These are phyloP conservation scores for Frieseomelitta varia DNA, from an alignment of 1,140 invertebrate species.

Conservation along the genomic window DNA sequence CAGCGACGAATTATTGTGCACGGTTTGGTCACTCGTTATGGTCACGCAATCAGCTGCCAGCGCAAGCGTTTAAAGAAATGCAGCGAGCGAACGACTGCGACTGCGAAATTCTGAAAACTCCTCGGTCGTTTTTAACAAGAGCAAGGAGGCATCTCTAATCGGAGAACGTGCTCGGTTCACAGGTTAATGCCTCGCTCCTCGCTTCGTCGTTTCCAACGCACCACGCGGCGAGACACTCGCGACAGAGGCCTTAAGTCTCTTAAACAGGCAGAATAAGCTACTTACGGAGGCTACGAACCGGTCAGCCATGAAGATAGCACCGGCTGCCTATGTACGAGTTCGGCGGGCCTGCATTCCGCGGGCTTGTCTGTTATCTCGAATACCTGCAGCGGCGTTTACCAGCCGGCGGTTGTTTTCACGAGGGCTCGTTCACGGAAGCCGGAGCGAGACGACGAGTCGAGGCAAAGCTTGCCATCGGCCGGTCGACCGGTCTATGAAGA, in stretches of 20 bases:
- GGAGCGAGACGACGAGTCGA: neutral
- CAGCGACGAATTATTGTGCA: too few relatives aligned
- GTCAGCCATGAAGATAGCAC: slow-evolving; percentile 45
- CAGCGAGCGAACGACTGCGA: too few relatives aligned
- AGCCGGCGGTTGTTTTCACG: neutral
- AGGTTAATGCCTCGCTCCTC: neutral
- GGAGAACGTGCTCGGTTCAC: neutral
- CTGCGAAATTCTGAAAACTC: too few relatives aligned
- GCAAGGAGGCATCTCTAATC: neutral
- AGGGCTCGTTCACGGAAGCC: slow-evolving; percentile 39
- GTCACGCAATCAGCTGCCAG: too few relatives aligned
- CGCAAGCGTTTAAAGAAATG: too few relatives aligned
- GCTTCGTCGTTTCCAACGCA: neutral
- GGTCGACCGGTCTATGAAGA: slow-evolving; percentile 32
- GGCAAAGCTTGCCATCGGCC: slow-evolving; percentile 9
- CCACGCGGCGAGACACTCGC: too few relatives aligned
- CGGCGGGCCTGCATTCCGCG: slow-evolving; percentile 54
- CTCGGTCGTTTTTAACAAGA: neutral
- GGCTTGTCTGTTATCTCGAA: slow-evolving; percentile 48
- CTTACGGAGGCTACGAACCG: slow-evolving; percentile 47
- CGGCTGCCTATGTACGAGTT: slow-evolving; percentile 35
- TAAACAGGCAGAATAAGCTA: slow-evolving; percentile 56
- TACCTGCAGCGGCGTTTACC: slow-evolving; percentile 25
- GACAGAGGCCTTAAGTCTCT: slow-evolving; percentile 18
- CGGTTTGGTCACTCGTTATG: too few relatives aligned